A percentile compares a stretch with the other conserved stretches of the same genome.
Evolutionary conservation across 2,113 vertebrate species (phyloP).

Genomic region (Bothrops jararaca): DNA sequence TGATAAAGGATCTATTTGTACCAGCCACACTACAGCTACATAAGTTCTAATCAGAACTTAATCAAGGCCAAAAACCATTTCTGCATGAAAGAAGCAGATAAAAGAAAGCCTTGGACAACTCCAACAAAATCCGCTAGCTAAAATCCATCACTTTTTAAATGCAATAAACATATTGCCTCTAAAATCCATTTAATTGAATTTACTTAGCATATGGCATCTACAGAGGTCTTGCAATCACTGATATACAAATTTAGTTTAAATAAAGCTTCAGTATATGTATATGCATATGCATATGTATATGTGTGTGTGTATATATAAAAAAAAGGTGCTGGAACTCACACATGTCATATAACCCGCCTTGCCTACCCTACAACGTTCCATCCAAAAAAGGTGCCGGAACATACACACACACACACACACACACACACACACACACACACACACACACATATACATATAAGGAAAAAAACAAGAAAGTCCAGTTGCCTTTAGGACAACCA

Average conservation of each 20-base stretch:
- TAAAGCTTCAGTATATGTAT: neutral
- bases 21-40: neutral
- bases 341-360: no score
- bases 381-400: no score
- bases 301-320: no score
- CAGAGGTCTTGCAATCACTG: neutral
- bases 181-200: neutral
- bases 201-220: neutral
- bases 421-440: no score
- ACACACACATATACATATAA: no score
- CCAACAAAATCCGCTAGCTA: neutral
- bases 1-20: neutral
- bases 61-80: neutral
- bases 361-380: no score
- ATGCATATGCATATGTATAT: no score
- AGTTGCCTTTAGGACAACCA: no score
- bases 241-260: neutral
- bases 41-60: neutral
- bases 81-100: neutral
- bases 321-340: no score
- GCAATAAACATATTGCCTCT: neutral
- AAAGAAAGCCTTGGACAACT: neutral
- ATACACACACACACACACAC: no score
- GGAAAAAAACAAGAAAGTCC: no score
- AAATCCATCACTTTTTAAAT: neutral